Base-by-base conservation (phyloP, 2,888 invertebrate species). In the Drosophila mettleri region DNA sequence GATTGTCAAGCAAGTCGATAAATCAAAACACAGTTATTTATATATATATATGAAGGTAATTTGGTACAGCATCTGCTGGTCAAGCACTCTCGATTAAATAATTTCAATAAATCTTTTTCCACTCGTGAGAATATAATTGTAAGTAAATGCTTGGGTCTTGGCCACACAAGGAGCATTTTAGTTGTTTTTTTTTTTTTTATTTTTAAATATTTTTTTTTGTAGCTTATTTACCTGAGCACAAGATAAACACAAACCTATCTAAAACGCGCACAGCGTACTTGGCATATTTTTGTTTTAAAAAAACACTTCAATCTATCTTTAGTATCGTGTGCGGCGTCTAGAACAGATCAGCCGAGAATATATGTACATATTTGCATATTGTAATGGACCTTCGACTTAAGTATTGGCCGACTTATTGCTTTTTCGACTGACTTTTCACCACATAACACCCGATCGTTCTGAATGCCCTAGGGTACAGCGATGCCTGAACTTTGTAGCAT, bases 241-340 rank as follows among this genome's bases (percentile, higher is more conserved):
- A 55, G 52, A 60, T 68, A 82, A 88, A 76, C 88, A 82, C 65
- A 67, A 79, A 66, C 66, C 52, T 57, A 68, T 39, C 39, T 69
- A 18, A 61, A 55, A 48, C 7, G 57, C 43, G 38, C 53, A 51
- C 53, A 45, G 53, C 39, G 45, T 46, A 51, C 57, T 58, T 58
- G 33, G 41, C 52, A 53, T 52, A 22, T 53, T 54, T 33, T 33
- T 9, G 6, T 31, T 43, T 31, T 43, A 16, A 63, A 67, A 74
- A 73, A 72, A 54, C 78, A 72, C 72, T 76, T 73, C 18, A 62
- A 41, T 60, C 49, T 34, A 66, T n/a, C 39, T 41, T 38, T 31
- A 51, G 53, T 63, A 46, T 38, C 31, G 38, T 36, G 41, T 76
- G 41, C 36, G 36, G 43, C n/a, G 51, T 27, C 34, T 33, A 34